Conservation (phyloP, 2,113 vertebrate genomes). For the Austrofundulus limnaeus region DNA sequence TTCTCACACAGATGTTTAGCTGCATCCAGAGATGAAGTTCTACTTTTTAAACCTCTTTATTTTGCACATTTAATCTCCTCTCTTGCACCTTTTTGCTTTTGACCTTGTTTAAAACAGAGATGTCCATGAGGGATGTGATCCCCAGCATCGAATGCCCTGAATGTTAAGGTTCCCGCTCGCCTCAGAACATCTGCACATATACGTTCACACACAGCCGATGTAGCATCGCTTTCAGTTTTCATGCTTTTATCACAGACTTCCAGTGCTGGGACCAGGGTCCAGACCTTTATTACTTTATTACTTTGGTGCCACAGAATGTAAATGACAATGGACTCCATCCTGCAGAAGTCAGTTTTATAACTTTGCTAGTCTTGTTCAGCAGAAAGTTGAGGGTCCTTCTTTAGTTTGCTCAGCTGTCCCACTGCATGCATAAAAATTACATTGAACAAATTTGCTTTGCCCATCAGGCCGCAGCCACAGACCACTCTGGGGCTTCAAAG, state of each 20-base stretch:
- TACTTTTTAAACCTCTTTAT: background rate
- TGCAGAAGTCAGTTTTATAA: constrained; percentile 12
- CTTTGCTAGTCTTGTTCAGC: constrained; percentile 23
- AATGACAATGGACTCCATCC: constrained; percentile 2
- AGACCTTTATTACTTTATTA: constrained; percentile 14
- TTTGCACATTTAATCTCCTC: constrained; percentile 34
- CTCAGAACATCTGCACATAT: constrained; percentile 52
- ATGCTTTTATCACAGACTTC: constrained; percentile 38
- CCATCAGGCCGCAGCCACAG: constrained; percentile 15
- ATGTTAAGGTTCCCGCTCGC: constrained; percentile 29
- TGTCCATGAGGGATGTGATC: constrained; percentile 22
- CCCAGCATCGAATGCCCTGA: constrained; percentile 17
- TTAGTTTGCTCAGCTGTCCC: too few species aligned
- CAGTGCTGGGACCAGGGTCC: constrained; percentile 18
- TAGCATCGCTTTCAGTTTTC: constrained; percentile 36
- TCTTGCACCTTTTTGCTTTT: constrained; percentile 38
- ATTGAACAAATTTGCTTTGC: constrained; percentile 34
- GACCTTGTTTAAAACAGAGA: constrained; percentile 51
- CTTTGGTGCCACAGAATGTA: constrained; percentile 23
- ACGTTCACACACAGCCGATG: constrained; percentile 39
- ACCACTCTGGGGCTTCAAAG: constrained; percentile 31
- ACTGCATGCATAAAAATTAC: constrained; percentile 35
- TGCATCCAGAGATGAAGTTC: background rate
- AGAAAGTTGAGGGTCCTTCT: constrained; percentile 21
- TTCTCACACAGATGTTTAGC: background rate